These are phyloP conservation scores for Drosophila subsilvestris DNA, from an alignment of 2,888 invertebrate genomes.

Conservation along the genomic window DNA sequence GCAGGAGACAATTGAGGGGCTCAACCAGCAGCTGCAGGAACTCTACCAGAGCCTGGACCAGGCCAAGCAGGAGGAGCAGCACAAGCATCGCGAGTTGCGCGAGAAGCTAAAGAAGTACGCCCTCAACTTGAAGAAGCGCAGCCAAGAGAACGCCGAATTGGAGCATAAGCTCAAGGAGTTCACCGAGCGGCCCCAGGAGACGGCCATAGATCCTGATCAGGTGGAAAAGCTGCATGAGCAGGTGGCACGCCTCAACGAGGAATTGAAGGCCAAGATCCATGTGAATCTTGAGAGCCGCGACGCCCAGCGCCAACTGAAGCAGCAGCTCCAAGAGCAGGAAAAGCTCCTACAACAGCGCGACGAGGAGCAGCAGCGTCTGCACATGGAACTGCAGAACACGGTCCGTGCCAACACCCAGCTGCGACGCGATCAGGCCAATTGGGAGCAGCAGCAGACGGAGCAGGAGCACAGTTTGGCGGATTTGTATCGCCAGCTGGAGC, in stretches of 20 bases:
- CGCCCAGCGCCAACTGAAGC: constrained; percentile 24
- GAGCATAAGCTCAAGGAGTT: constrained; percentile 85
- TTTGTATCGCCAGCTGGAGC: constrained; percentile 85
- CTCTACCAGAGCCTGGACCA: constrained; percentile 86
- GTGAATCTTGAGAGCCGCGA: constrained; percentile 44
- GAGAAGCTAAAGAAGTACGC: constrained; percentile 93
- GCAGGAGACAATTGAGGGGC: constrained; percentile 87
- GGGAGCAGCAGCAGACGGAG: constrained; percentile 17
- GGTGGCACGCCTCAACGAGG: constrained; percentile 30
- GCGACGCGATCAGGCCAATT: constrained; percentile 78
- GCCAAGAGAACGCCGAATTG: constrained; percentile 87
- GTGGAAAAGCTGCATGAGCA: constrained; percentile 39
- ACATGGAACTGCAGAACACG: constrained; percentile 56
- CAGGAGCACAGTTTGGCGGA: constrained; percentile 82
- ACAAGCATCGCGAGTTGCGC: constrained; percentile 88
- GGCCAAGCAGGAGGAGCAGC: constrained; percentile 84
- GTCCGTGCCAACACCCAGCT: constrained; percentile 43
- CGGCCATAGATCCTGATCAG: constrained; percentile 1
- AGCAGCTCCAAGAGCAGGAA: constrained; percentile 40
- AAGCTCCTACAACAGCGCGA: constrained; percentile 9
- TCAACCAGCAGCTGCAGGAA: constrained; percentile 85
- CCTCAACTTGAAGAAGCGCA: constrained; percentile 90
- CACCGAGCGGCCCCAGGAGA: constrained; percentile 44
- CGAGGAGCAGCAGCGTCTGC: constrained; percentile 42
- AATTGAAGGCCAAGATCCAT: constrained; percentile 47